Evolutionary conservation across 2,888 invertebrate species (phyloP).

Genomic region (Spilarctia lutea): DNA sequence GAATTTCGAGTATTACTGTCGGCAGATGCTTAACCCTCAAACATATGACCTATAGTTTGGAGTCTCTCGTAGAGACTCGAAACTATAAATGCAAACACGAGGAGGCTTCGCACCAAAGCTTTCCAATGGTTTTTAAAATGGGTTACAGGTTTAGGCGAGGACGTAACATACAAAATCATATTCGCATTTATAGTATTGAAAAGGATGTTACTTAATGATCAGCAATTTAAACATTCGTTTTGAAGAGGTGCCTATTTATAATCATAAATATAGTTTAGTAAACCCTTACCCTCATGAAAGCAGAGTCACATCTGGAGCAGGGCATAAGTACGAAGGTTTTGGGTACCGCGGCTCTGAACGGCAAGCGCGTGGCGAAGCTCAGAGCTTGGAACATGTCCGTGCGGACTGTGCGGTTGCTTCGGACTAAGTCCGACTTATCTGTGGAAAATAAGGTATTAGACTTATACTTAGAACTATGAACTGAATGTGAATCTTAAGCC

Average conservation of each 20-base stretch:
- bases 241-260: no score
- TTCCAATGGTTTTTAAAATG: no score
- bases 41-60: no score
- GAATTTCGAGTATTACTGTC: no score
- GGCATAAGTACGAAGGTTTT: constrained; percentile 93
- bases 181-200: no score
- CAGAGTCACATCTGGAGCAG: constrained; percentile 91
- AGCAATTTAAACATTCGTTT: not conserved
- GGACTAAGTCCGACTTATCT: constrained; percentile 69
- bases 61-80: no score
- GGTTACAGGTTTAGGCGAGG: no score
- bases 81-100: no score
- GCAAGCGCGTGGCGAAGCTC: constrained; percentile 89
- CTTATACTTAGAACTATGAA: not conserved
- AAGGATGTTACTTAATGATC: no score
- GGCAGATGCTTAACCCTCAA: no score
- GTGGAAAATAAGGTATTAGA: not conserved
- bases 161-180: no score
- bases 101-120: no score
- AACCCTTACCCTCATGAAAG: constrained; percentile 87
- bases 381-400: constrained; percentile 92
- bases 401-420: constrained; percentile 58
- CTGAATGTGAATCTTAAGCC: not conserved
- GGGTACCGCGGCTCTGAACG: constrained; percentile 94
- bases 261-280: not conserved